Evolutionary conservation across 2,797 vertebrate genomes (phyloP), one percentile per base, ranked within the genome.

Genomic region (Craterocephalus amniculus): DNA sequence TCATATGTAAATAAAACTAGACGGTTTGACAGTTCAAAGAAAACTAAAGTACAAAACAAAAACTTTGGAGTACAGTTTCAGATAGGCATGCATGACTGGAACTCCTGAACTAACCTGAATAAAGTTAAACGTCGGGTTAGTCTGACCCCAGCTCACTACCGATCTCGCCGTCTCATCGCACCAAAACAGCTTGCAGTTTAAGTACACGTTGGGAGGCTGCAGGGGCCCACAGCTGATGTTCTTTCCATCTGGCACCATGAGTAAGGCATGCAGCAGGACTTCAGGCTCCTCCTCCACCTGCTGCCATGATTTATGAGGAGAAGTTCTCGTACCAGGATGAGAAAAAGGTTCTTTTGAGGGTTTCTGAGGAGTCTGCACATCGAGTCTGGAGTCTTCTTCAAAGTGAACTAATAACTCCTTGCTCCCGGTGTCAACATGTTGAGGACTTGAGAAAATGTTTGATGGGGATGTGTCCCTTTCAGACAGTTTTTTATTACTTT

Each of bases 131-230:
- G 89, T 72, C 7, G 98, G 98, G 56, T 95, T 91, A 3, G 83
- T 58, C 12, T 94, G 95, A 45, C 95, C 95, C 98, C 98, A 99
- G 24, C 94, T 70, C 0, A 97, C 88, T 1, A 90, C 54, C 2
- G 98, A 98, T 58, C 94, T 95, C 0, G 93, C 91, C 0, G 91
- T 94, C 83, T 96, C 96, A 70, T 97, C 95, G 0, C 93, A 93
- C 88, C 94, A 95, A 69, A 99, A 96, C 65, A 98, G 91, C 64
- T 97, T 99, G 88, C 95, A 98, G 82, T 93, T 97, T 58, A 99
- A 89, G 88, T 98, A 99, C 8, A 97, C 63, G 0, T 96, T 98
- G 35, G 94, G 95, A 16, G 94, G 72, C 35, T 84, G 51, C 11
- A 36, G 26, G 0, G 89, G 84, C 18, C 80, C 89, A 57, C 84